Evolutionary conservation across 2,797 vertebrate genomes (phyloP).

Genomic region (Carapus acus): DNA sequence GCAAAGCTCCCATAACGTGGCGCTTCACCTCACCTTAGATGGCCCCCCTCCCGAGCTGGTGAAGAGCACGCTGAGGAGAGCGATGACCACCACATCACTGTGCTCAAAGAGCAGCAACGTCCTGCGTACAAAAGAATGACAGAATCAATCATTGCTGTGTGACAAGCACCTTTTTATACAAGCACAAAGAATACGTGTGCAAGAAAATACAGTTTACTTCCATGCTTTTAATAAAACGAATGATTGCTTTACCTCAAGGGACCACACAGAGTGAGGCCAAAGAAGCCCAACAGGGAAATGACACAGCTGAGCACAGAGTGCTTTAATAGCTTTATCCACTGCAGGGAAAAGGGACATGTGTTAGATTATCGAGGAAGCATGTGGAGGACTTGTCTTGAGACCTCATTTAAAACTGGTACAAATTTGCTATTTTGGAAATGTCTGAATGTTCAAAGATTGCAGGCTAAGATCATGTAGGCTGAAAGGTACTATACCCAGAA

Average conservation of each 20-base stretch:
- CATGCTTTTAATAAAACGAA: not conserved
- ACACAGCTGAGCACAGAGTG: conserved; percentile 89
- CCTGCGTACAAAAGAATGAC: conserved; percentile 68
- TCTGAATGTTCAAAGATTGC: no score
- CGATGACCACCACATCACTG: conserved; percentile 88
- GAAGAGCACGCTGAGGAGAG: conserved; percentile 89
- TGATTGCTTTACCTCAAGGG: conserved; percentile 83
- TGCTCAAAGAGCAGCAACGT: conserved; percentile 92
- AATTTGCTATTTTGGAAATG: no score
- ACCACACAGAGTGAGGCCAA: conserved; percentile 96
- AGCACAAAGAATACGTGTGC: no score
- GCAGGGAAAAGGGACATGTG: conserved; percentile 32
- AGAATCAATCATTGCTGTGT: no score
- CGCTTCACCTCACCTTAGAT: conserved; percentile 78
- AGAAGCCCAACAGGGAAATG: conserved; percentile 93
- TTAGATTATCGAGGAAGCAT: no score
- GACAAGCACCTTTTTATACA: no score
- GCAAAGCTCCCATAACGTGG: not conserved
- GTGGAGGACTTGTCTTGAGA: no score
- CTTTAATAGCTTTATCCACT: conserved; percentile 97
- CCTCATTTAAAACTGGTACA: no score
- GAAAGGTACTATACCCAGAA: no score
- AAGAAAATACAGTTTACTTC: not conserved
- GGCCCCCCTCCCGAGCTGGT: conserved; percentile 91
- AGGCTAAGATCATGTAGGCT: no score